Evolutionary conservation across 1,140 invertebrate species (phyloP), one percentile per base, ranked within the genome.

Genomic region (Euschistus heros): DNA sequence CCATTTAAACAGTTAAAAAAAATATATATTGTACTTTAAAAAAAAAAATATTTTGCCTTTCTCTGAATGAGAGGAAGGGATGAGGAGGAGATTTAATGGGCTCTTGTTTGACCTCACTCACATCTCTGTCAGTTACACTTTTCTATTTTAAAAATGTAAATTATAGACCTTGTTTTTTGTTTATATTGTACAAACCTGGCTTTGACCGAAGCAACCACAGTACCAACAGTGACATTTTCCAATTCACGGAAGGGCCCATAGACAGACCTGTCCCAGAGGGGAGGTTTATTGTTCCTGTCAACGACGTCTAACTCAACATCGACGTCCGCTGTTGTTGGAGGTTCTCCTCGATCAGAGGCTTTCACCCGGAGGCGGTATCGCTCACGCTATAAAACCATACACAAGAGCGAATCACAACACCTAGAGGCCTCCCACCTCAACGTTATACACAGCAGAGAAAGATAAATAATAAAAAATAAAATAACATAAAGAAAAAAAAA

Each of bases 201-300:
- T 87, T 93, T 94, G 78, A 94, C 86, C 80, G 91, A 88, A 80
- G 89, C 93, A 84, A 96, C 91, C 85, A 91, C 86, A 80, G 91
- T 92, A 86, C 92, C 91, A 83, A 94, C 89, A 85, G 90, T 92
- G 84, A 94, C 89, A 88, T 94, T 94, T 89, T 96, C 92, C 85
- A 88, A 88, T 84, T 95, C 90, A 85, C 88, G 87, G 83, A 92
- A 92, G 81, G 91, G 91, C 80, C 91, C 91, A 85, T 95, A 95
- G 80, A 91, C 84, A 80, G 82, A 85, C 79, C 84, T 83, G 82
- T 94, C 90, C 92, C 92, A 96, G 77, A 93, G 84, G 78, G 92
- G 92, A 77, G 92, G 92, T 84, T 94, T 94, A 87, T 94, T 94
- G 85, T 94, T 93, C 81, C 91, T 88, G 86, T 94, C 91, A 82